Conservation (phyloP, 2,888 invertebrate genomes). For the Leptothorax acervorum region DNA sequence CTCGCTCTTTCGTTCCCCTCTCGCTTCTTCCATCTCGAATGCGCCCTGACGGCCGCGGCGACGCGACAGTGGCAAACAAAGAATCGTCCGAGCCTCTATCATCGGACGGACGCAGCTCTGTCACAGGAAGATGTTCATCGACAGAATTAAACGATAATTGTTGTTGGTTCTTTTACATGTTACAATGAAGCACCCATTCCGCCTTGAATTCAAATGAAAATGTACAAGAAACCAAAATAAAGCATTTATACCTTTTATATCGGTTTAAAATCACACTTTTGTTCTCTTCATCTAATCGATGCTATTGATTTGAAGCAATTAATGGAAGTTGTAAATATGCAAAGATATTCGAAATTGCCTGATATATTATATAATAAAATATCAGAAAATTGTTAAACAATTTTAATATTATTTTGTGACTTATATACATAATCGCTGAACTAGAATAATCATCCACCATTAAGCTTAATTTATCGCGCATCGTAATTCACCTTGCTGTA, state of each 20-base stretch:
- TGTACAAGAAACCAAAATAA: neutral
- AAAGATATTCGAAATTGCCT: neutral
- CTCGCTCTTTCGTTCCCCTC: neutral
- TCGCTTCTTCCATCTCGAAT: slow-evolving; percentile 8
- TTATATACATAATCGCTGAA: neutral
- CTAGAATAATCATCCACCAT: neutral
- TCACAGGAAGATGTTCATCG: slow-evolving; percentile 28
- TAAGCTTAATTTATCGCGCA: slow-evolving; percentile 14
- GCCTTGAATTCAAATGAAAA: neutral
- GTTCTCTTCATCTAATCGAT: neutral
- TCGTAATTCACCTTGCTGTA: neutral
- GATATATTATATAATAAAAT: neutral
- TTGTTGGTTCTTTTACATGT: neutral
- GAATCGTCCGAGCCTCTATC: slow-evolving; percentile 21
- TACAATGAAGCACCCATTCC: neutral
- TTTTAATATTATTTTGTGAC: slow-evolving; percentile 1
- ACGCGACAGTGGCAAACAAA: slow-evolving; percentile 57
- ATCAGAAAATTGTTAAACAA: neutral
- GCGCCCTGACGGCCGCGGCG: slow-evolving; percentile 18
- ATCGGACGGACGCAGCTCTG: neutral
- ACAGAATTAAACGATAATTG: slow-evolving; percentile 1
- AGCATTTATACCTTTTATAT: neutral
- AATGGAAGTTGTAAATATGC: neutral
- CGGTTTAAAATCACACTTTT: neutral
- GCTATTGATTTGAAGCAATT: neutral